A percentile compares a stretch with the other conserved stretches of the same genome.
phyloP scores from a whole-genome alignment of 2,888 invertebrate genomes.

The Osmoderma eremita region DNA sequence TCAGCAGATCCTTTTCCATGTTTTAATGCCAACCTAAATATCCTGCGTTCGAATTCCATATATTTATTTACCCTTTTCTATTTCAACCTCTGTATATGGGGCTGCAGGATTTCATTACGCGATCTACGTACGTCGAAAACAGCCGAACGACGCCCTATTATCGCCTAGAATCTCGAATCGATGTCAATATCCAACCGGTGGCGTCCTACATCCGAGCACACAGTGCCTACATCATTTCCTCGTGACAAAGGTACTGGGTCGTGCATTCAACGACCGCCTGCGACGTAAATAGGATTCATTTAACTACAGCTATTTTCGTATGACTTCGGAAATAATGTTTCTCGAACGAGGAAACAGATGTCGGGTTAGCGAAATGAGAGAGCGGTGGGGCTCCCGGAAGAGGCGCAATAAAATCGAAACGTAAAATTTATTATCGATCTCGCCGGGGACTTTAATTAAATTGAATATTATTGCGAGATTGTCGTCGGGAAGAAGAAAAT shows the following conservation, averaged over 20 bases:
- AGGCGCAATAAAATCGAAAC: slow-evolving; percentile 12
- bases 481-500: too few relatives aligned
- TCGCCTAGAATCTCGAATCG: slow-evolving; percentile 15
- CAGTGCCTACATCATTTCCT: slow-evolving; percentile 23
- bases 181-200: slow-evolving; percentile 16
- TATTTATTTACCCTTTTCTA: too few relatives aligned
- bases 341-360: slow-evolving; percentile 6
- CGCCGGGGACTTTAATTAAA: background rate
- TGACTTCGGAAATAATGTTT: slow-evolving; percentile 17
- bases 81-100: too few relatives aligned
- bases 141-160: background rate
- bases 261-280: slow-evolving; percentile 14
- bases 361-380: slow-evolving; percentile 1
- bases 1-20: too few relatives aligned
- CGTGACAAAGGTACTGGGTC: slow-evolving; percentile 21
- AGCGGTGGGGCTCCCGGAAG: background rate
- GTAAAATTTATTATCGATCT: slow-evolving; percentile 20
- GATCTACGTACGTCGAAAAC: slow-evolving; percentile 18
- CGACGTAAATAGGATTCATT: slow-evolving; percentile 24
- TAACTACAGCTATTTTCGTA: slow-evolving; percentile 24
- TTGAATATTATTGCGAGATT: background rate
- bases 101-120: too few relatives aligned
- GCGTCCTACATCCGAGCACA: slow-evolving; percentile 8
- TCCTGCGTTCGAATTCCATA: too few relatives aligned
- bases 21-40: too few relatives aligned